Conservation (phyloP, 2,113 vertebrate genomes). For the Pseudonaja textilis region DNA sequence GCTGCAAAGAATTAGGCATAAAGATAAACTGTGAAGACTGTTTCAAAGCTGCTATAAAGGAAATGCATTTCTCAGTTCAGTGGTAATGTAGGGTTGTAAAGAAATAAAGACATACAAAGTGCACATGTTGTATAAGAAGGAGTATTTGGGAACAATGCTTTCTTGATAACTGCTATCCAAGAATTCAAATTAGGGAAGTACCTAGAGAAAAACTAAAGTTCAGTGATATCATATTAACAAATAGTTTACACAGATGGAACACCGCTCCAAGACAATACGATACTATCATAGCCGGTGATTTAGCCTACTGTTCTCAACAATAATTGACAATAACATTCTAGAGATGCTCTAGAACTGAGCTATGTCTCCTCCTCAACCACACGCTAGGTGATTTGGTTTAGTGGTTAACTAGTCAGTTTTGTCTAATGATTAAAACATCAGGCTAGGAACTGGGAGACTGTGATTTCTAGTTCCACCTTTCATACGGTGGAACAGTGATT, state of each 20-base stretch:
- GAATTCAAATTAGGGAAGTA: background rate
- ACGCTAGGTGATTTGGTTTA: background rate
- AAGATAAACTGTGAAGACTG: conserved; percentile 69
- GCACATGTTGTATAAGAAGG: background rate
- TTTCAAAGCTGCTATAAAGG: conserved; percentile 53
- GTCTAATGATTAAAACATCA: background rate
- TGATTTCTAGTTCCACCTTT: background rate
- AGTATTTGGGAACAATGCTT: background rate
- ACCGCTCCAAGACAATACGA: background rate
- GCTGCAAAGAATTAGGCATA: conserved; percentile 56
- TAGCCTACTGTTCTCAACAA: background rate
- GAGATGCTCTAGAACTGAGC: background rate
- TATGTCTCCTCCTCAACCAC: background rate
- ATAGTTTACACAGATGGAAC: background rate
- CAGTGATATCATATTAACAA: background rate
- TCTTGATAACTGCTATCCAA: background rate
- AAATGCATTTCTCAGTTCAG: conserved; percentile 42
- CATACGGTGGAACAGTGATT: background rate
- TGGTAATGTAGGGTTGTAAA: conserved; percentile 26
- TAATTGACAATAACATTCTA: background rate
- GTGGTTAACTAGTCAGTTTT: background rate
- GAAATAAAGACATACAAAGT: background rate
- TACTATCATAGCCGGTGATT: background rate
- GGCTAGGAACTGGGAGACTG: background rate
- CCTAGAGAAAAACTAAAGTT: too few species aligned